A percentile compares a stretch with the other conserved stretches of the same genome.
Conservation (phyloP, 2,113 vertebrate genomes). For the Dipodomys ordii region DNA sequence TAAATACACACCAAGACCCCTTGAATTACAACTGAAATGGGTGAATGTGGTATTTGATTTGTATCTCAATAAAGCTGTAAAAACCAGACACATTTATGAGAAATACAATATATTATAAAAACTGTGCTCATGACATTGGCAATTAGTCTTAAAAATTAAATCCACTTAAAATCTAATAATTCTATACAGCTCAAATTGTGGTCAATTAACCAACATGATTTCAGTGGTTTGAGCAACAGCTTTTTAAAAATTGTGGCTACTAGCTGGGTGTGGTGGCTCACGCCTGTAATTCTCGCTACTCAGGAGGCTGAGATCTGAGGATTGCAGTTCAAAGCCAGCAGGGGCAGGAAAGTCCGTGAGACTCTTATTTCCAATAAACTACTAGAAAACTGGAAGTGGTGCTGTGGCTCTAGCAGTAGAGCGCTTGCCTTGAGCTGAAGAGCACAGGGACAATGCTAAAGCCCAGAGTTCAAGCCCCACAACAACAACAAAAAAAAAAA, state of each 20-base stretch:
- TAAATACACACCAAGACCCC: not conserved
- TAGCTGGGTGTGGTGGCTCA: not conserved
- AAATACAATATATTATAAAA: not conserved
- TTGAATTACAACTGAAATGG: not conserved
- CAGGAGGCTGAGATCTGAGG: too few relatives aligned
- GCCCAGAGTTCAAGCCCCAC: too few relatives aligned
- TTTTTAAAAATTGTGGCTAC: not conserved
- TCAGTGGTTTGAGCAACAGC: not conserved
- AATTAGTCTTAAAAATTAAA: conserved; percentile 38
- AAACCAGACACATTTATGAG: not conserved
- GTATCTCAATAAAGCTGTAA: not conserved
- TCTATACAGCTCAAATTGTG: not conserved
- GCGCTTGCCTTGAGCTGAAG: too few relatives aligned
- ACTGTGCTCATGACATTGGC: not conserved
- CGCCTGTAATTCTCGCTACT: too few relatives aligned
- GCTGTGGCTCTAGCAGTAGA: too few relatives aligned
- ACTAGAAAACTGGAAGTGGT: too few relatives aligned
- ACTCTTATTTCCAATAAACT: too few relatives aligned
- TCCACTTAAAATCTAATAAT: not conserved
- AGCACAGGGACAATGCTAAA: too few relatives aligned
- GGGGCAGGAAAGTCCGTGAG: too few relatives aligned
- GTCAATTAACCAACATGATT: conserved; percentile 20
- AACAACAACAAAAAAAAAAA: not conserved
- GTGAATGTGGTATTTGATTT: not conserved
- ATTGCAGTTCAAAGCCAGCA: too few relatives aligned